Percentiles rank a stretch among this genome's conserved stretches.
These are phyloP conservation scores for Camelus bactrianus DNA, from an alignment of 2,113 vertebrate genomes.

Conservation along the genomic window DNA sequence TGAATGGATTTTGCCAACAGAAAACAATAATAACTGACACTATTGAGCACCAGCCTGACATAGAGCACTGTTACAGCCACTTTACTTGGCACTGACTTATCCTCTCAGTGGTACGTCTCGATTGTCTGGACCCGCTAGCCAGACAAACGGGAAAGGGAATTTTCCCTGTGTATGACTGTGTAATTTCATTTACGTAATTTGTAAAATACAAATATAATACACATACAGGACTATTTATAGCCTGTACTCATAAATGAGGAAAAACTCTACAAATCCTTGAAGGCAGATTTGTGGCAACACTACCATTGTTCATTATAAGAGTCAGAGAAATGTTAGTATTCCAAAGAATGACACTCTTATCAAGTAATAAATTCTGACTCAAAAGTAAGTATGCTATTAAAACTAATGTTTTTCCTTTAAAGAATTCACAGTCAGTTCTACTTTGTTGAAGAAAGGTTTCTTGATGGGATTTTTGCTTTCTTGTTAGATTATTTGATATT, in stretches of 20 bases:
- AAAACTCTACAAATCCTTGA: not conserved
- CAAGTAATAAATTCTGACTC: slow-evolving; percentile 35
- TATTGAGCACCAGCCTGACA: not conserved
- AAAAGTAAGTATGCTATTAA: not conserved
- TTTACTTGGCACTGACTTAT: rapidly evolving
- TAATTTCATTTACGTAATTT: not conserved
- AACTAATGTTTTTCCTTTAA: not conserved
- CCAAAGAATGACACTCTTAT: slow-evolving; percentile 9
- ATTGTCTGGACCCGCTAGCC: not conserved
- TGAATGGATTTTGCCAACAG: not conserved
- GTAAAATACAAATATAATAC: not conserved
- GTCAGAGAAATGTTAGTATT: not conserved
- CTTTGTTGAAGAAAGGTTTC: not conserved
- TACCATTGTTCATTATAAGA: slow-evolving; percentile 36
- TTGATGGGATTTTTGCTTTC: not conserved
- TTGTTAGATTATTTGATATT: not conserved
- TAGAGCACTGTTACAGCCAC: not conserved
- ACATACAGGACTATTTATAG: not conserved
- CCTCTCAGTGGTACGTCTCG: not conserved
- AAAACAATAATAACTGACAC: not conserved
- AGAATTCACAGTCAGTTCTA: not conserved
- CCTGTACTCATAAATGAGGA: not conserved
- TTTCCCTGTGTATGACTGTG: not conserved
- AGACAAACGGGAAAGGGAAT: not conserved
- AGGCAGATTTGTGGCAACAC: not conserved